phyloP scores from a whole-genome alignment of 2,888 invertebrate species.

The Ornithoptera priamus region DNA sequence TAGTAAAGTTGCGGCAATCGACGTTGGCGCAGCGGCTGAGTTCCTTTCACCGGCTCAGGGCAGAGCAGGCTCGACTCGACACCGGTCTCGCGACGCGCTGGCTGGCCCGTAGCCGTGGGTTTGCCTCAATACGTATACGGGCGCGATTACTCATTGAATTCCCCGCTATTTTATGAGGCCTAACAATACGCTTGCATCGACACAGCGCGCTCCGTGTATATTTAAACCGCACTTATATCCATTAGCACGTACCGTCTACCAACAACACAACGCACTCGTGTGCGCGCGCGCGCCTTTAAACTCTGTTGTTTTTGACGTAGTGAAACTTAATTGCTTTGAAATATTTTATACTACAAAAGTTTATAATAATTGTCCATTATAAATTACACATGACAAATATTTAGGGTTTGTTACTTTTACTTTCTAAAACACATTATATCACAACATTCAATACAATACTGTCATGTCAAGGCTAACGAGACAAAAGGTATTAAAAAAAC shows the following conservation, averaged over 20 bases:
- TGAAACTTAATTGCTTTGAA: slow-evolving; percentile 9
- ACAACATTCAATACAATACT: too few relatives aligned
- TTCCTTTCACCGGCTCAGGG: slow-evolving; percentile 71
- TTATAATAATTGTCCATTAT: too few relatives aligned
- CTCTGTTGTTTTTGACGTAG: slow-evolving; percentile 10
- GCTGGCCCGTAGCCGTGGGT: slow-evolving; percentile 50
- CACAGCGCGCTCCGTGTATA: slow-evolving; percentile 29
- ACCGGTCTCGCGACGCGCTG: slow-evolving; percentile 60
- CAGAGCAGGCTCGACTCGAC: slow-evolving; percentile 26
- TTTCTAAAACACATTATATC: too few relatives aligned
- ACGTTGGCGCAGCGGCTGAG: slow-evolving; percentile 69
- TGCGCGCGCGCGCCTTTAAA: slow-evolving; percentile 10
- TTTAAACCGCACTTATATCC: slow-evolving; percentile 30
- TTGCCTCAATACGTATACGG: slow-evolving; percentile 37
- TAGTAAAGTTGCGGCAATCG: slow-evolving; percentile 74
- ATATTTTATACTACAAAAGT: too few relatives aligned
- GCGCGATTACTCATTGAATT: slow-evolving; percentile 38
- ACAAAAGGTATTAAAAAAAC: too few relatives aligned
- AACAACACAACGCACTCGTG: background rate
- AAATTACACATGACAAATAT: too few relatives aligned
- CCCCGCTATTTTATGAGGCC: slow-evolving; percentile 31
- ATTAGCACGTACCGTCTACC: slow-evolving; percentile 27
- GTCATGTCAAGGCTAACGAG: too few relatives aligned
- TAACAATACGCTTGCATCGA: slow-evolving; percentile 31
- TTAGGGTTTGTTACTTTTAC: too few relatives aligned